Base-by-base conservation (phyloP, 2,888 invertebrate species). In the Drosophila falleni region DNA sequence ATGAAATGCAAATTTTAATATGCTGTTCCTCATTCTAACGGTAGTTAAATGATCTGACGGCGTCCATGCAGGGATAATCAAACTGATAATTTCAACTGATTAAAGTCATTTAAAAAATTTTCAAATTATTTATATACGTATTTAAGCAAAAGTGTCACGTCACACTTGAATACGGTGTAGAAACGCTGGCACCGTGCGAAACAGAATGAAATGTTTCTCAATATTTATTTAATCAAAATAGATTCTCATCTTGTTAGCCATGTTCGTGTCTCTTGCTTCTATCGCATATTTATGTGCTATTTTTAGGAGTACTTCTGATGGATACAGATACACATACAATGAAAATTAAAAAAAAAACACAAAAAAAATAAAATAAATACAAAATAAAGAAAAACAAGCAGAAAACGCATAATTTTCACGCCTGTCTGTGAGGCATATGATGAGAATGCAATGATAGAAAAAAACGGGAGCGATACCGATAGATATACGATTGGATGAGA, bases 221-320 rank as follows among this genome's bases (percentile, higher is more conserved):
- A 83, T 83, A 83, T 83, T 88, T 82, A 73, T 82, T 82, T 67
- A 71, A 73, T 89, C 69, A 76, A 83, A 83, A 83, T 83, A 83
- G 82, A 86, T 71, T 86, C 68, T 74, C 74, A 74, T 69, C 81
- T 89, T 72, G 89, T 88, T 86, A 76, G 83, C 71, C 76, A 56
- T 69, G 81, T 69, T 55, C 64, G 68, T 60, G 59, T 55, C 41
- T 56, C 67, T 62, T 66, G 65, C 64, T 41, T 65, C 59, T 68
- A 71, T 74, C 70, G 63, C 67, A 69, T 63, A 73, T 82, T 82
- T 80, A 64, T 67, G 74, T 15, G 56, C 80, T 86, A 86, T 87
- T 77, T 87, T 71, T 89, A 87, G 79, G 3, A 15, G 15, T 56
- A 66, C 73, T 70, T 74, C 72, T 71, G 79, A 74, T 71, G 77